Base-by-base conservation (phyloP, 2,888 invertebrate species). In the Aethes cnicana region DNA sequence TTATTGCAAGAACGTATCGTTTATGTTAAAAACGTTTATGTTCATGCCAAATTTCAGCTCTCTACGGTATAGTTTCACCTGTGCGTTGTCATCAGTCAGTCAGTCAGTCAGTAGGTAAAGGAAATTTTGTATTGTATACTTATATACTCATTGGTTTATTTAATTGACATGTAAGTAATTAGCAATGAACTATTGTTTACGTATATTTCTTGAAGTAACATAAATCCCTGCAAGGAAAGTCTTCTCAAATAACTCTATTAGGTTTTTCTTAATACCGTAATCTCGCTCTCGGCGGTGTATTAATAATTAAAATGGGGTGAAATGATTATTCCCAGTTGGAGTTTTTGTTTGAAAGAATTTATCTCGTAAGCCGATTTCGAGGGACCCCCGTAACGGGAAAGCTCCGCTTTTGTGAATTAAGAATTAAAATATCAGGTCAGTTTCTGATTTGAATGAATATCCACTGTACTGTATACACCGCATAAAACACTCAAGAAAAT, bases 261-360 rank as follows among this genome's bases (percentile, higher is more conserved):
- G 65, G 63, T 59, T 64, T 66, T 59, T 63, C 61, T 61, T 75
- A 72, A 74, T 69, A 64, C 75, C 67, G 65, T 82, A 82, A 82
- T 81, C 81, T 73, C 59, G 63, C 66, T 68, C 72, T 74, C 72
- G 67, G 66, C 69, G 68, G 75, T 67, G 72, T 77, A 82, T 84
- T 84, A 81, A 81, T 84, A 82, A 83, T 84, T 79, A 83, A 82
- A 74, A 72, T 69, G 74, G 77, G 81, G 78, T 69, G 69, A 68
- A 75, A 72, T 67, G 66, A 70, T 77, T 69, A 75, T 74, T 70
- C 62, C 54, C 61, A 48, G 37, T 26, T 14, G 52, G 57, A 71
- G 69, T 70, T 80, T 74, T 81, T 80, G 72, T 76, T 73, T 69
- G 58, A 63, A 69, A 52, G 36, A 74, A 68, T 74, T 78, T 74